These are phyloP conservation scores for Alloplasta piceator DNA, from an alignment of 2,888 invertebrate species.

Conservation along the genomic window DNA sequence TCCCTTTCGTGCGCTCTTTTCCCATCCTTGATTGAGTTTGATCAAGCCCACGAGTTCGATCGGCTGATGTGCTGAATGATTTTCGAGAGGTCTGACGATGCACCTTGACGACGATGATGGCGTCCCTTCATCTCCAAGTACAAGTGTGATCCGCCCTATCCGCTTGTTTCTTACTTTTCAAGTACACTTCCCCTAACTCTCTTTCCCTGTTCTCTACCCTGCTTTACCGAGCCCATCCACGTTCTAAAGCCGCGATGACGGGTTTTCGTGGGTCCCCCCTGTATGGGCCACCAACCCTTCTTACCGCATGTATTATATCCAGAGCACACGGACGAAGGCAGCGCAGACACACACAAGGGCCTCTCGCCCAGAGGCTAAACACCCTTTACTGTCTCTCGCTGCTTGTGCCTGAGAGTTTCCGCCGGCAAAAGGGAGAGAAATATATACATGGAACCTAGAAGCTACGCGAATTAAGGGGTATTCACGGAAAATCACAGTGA, in stretches of 20 bases:
- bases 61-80: not conserved
- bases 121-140: slow-evolving; percentile 32
- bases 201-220: slow-evolving; percentile 7
- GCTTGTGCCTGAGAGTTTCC: not conserved
- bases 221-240: slow-evolving; percentile 13
- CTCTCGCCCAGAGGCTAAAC: slow-evolving; percentile 68
- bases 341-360: slow-evolving; percentile 2
- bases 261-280: slow-evolving; percentile 18
- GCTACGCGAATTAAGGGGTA: slow-evolving; percentile 75
- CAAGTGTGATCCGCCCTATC: slow-evolving; percentile 42
- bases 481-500: slow-evolving; percentile 73
- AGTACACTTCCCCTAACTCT: slow-evolving; percentile 59
- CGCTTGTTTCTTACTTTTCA: slow-evolving; percentile 73
- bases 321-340: not conserved
- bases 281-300: not conserved
- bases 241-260: slow-evolving; percentile 15
- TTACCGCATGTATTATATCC: not conserved
- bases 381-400: slow-evolving; percentile 50
- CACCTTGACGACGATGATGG: slow-evolving; percentile 39
- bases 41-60: not conserved
- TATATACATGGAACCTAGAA: slow-evolving; percentile 13
- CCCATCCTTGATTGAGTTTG: not conserved
- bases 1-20: not conserved
- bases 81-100: slow-evolving; percentile 19
- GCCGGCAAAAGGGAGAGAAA: slow-evolving; percentile 44